Conservation (phyloP, 1,140 invertebrate genomes). For the Tigriopus japonicus region DNA sequence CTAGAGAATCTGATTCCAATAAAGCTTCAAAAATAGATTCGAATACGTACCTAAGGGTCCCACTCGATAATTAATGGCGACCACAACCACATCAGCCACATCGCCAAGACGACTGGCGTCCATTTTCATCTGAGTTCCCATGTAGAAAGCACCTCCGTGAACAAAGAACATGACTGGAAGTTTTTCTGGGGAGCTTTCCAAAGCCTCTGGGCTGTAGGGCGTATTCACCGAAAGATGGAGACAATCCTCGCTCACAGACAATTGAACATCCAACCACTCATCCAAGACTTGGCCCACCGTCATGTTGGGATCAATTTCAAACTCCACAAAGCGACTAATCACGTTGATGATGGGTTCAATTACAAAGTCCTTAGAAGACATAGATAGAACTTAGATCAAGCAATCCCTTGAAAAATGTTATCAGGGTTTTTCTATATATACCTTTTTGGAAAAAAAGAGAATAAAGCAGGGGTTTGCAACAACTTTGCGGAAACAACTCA, state of each 20-base stretch:
- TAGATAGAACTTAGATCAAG: not conserved
- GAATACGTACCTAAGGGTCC: slow-evolving; percentile 22
- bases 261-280: slow-evolving; percentile 3
- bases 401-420: not conserved
- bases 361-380: not conserved
- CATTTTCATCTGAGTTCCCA: slow-evolving; percentile 23
- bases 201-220: slow-evolving; percentile 18
- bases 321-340: not conserved
- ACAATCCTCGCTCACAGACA: slow-evolving; percentile 27
- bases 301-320: not conserved
- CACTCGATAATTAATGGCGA: slow-evolving; percentile 39
- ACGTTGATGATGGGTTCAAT: not conserved
- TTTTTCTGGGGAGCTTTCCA: not conserved
- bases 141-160: slow-evolving; percentile 29
- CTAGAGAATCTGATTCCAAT: too few relatives aligned
- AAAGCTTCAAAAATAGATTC: not conserved
- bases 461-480: too few relatives aligned
- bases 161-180: slow-evolving; percentile 30
- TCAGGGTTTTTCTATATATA: not conserved
- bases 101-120: slow-evolving; percentile 22
- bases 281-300: not conserved
- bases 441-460: too few relatives aligned
- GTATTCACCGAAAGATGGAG: slow-evolving; percentile 32
- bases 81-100: slow-evolving; percentile 30
- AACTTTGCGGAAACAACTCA: too few relatives aligned